Evolutionary conservation across 2,113 vertebrate genomes (phyloP).

Genomic region (Tetraodon nigroviridis): DNA sequence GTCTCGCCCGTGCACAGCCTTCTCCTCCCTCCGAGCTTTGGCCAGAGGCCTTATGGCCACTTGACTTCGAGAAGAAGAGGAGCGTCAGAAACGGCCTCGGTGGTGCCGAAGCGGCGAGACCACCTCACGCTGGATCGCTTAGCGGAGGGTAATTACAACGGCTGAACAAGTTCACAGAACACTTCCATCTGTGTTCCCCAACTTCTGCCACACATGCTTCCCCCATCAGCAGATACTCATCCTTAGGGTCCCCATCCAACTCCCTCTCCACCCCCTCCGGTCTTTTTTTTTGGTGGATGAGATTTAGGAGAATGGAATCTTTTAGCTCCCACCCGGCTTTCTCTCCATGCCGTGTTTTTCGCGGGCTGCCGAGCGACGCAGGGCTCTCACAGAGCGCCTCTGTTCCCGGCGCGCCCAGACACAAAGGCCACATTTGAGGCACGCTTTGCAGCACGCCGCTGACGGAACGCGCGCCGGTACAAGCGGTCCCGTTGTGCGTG

Average conservation of each 20-base stretch:
- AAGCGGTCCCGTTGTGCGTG: conserved; percentile 75
- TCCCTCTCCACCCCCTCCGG: conserved; percentile 21
- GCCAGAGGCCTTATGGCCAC: conserved; percentile 22
- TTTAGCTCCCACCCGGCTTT: conserved; percentile 70
- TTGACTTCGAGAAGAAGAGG: conserved; percentile 16
- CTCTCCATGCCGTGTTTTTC: conserved; percentile 64
- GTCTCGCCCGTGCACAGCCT: too few relatives aligned
- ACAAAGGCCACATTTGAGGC: conserved; percentile 83
- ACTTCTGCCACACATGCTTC: conserved; percentile 63
- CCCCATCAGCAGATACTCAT: conserved; percentile 64
- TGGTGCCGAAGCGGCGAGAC: conserved; percentile 36
- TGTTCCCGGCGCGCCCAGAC: conserved; percentile 71
- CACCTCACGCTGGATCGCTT: conserved; percentile 61
- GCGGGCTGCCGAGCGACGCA: conserved; percentile 57
- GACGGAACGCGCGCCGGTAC: conserved; percentile 73
- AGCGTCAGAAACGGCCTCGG: conserved; percentile 26
- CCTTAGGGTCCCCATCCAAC: conserved; percentile 20
- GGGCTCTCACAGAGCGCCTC: conserved; percentile 70
- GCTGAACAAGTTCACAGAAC: conserved; percentile 63
- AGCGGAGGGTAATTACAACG: conserved; percentile 64
- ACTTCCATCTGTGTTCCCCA: conserved; percentile 65
- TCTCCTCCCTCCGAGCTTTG: conserved; percentile 4
- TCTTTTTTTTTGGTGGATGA: conserved; percentile 27
- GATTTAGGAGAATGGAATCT: conserved; percentile 73
- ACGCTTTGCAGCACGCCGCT: conserved; percentile 64